Evolutionary conservation across 2,797 vertebrate genomes (phyloP), one percentile per base, ranked within the genome.

Genomic region (Argya squamiceps): DNA sequence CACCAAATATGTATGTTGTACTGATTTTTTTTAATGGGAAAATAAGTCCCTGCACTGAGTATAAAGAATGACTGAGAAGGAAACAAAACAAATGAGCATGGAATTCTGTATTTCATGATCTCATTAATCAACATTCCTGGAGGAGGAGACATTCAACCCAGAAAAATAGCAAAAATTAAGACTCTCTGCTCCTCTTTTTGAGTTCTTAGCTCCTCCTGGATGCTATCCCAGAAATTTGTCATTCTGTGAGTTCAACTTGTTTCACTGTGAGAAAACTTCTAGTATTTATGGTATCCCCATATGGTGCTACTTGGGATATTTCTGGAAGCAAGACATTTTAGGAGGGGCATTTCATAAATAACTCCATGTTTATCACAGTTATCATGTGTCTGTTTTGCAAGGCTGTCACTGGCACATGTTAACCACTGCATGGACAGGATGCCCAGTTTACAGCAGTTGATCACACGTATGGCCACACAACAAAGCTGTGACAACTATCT

Each of bases 241-340:
- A 96, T 92, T 96, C 91, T 93, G 94, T 70, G 91, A 92, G 96
- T 93, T 96, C 91, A 95, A 97, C 82, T 94, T 90, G 64, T 84
- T 96, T 94, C 74, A 74, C 83, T 96, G 95, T 90, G 94, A 96
- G 89, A 92, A 97, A 96, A 94, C 96, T 97, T 95, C 88, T 68
- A 88, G 80, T 96, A 96, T 96, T 96, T 96, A 94, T 89, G 93
- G 92, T 92, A 96, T 93, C 79, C 77, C 95, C 92, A 96, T 95
- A 97, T 96, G 96, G 95, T 86, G 93, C 92, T 92, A 93, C 93
- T 94, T 95, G 88, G 90, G 95, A 71, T 96, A 96, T 94, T 96
- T 95, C 88, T 95, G 92, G 89, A 94, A 96, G 91, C 92, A 96
- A 94, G 92, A 94, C 93, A 93, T 92, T 96, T 96, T 94, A 95